Percentiles rank a stretch among this genome's conserved stretches.
These are phyloP conservation scores for Zaprionus vittiger DNA, from an alignment of 1,140 invertebrate genomes.

Conservation along the genomic window DNA sequence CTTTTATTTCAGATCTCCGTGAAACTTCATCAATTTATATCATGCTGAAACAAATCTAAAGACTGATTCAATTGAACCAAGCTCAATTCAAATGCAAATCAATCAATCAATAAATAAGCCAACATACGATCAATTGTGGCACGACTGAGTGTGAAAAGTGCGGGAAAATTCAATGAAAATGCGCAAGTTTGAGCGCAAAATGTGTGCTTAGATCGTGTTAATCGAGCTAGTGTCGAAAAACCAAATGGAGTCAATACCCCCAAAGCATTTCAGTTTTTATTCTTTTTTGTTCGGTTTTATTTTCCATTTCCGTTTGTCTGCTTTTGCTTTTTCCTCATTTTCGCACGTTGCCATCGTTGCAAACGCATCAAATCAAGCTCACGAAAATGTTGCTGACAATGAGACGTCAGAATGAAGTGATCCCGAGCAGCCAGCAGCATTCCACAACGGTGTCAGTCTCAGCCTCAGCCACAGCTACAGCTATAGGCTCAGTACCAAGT, in stretches of 20 bases:
- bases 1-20: constrained; percentile 15
- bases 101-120: constrained; percentile 16
- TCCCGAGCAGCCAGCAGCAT: constrained; percentile 67
- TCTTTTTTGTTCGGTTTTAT: constrained; percentile 59
- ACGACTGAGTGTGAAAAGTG: constrained; percentile 16
- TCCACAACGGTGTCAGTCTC: constrained; percentile 31
- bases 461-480: constrained; percentile 18
- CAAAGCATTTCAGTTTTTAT: constrained; percentile 48
- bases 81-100: constrained; percentile 12
- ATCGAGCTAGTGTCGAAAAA: constrained; percentile 12
- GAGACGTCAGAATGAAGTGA: constrained; percentile 84
- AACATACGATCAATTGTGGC: constrained; percentile 7
- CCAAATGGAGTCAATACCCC: constrained; percentile 72
- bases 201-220: constrained; percentile 28
- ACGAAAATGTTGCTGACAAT: constrained; percentile 85
- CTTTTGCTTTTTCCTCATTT: constrained; percentile 6
- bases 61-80: constrained; percentile 54
- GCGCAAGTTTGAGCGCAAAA: constrained; percentile 20
- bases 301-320: constrained; percentile 18
- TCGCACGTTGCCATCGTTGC: constrained; percentile 26
- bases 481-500: constrained; percentile 23
- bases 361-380: constrained; percentile 31
- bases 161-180: constrained; percentile 4
- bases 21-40: constrained; percentile 14
- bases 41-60: constrained; percentile 29